phyloP scores from a whole-genome alignment of 1,140 invertebrate species.

The Drosophila dunni region DNA sequence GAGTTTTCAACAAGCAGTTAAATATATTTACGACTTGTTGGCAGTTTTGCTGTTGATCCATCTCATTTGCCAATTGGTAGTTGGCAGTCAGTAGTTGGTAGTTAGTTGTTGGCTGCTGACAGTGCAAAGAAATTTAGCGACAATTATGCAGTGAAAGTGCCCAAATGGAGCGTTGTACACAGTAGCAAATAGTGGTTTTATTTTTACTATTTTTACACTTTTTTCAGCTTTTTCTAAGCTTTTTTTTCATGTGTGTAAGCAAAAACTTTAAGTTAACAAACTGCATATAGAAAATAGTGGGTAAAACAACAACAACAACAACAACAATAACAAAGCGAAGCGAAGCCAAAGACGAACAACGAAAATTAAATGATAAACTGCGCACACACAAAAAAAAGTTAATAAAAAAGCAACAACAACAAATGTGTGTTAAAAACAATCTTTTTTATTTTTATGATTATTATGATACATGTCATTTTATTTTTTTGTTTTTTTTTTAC shows the following conservation, averaged over 20 bases:
- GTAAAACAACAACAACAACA: conserved; percentile 1
- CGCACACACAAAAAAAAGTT: conserved; percentile 18
- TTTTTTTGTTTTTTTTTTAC: conserved; percentile 23
- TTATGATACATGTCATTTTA: conserved; percentile 3
- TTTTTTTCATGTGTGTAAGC: neutral
- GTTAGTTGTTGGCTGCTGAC: conserved; percentile 22
- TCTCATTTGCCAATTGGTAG: conserved; percentile 16
- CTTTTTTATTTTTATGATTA: conserved; percentile 51
- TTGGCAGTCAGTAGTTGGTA: conserved; percentile 9
- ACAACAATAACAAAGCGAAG: conserved; percentile 10
- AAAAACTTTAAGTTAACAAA: conserved; percentile 12
- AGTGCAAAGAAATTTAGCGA: conserved; percentile 66
- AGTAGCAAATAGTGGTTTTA: conserved; percentile 8
- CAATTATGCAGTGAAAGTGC: conserved; percentile 77
- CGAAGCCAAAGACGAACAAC: conserved; percentile 16
- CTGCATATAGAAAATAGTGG: conserved; percentile 2
- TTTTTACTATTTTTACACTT: conserved; percentile 33
- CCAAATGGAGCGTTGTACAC: conserved; percentile 56
- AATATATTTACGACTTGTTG: conserved; percentile 1
- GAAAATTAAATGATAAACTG: conserved; percentile 34
- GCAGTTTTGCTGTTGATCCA: conserved; percentile 5
- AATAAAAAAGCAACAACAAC: conserved; percentile 5
- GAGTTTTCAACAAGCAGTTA: neutral
- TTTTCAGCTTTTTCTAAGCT: conserved; percentile 7
- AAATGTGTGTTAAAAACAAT: conserved; percentile 43